Evolutionary conservation across 1,140 invertebrate species (phyloP).

Genomic region (Euglossa dilemma): DNA sequence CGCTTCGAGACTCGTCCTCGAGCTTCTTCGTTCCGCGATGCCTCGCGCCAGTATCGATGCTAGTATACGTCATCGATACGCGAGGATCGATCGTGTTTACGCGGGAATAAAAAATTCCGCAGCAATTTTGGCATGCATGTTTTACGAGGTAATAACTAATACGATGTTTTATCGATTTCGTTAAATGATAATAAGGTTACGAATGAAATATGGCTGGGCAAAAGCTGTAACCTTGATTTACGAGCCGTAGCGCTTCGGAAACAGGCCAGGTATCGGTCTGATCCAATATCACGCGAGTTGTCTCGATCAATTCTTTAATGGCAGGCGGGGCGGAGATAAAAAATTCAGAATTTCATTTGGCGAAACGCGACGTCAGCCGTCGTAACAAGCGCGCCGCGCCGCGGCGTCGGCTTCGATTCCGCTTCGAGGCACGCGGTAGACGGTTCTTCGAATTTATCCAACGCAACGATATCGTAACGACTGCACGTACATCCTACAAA

Average conservation of each 20-base stretch:
- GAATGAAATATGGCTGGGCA: not conserved
- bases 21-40: not conserved
- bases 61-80: too few species aligned
- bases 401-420: conserved; percentile 40
- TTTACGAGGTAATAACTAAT: too few species aligned
- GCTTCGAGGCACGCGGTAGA: conserved; percentile 31
- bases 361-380: not conserved
- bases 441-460: conserved; percentile 52
- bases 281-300: not conserved
- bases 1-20: not conserved
- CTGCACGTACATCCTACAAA: conserved; percentile 61
- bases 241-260: not conserved
- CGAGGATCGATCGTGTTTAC: too few species aligned
- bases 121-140: too few species aligned
- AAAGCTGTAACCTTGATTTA: not conserved
- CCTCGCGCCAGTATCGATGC: too few species aligned
- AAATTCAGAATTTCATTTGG: conserved; percentile 41
- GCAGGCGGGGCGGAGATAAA: not conserved
- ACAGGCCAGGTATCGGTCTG: not conserved
- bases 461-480: conserved; percentile 55
- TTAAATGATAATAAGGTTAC: not conserved
- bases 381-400: not conserved
- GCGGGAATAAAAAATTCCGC: too few species aligned
- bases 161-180: not conserved
- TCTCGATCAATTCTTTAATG: conserved; percentile 40